Evolutionary conservation across 1,140 invertebrate genomes (phyloP).

Genomic region (Diprion similis): DNA sequence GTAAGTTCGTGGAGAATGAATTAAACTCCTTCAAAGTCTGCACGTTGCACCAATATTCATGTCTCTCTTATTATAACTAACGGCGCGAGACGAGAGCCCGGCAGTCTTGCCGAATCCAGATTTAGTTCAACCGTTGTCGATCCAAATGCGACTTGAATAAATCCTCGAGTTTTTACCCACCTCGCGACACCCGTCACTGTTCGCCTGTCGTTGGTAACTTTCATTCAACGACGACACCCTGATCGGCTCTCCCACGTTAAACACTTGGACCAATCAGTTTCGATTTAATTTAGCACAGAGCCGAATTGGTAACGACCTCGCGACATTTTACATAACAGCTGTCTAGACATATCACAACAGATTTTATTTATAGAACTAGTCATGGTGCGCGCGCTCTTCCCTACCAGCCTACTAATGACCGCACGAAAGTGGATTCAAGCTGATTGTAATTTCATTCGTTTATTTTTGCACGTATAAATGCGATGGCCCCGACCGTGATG

Average conservation of each 20-base stretch:
- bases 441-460: constrained; percentile 6
- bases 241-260: neutral
- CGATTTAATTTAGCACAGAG: constrained; percentile 7
- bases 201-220: neutral
- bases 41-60: too few relatives aligned
- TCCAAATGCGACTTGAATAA: too few relatives aligned
- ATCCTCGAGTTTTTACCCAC: too few relatives aligned
- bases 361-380: neutral
- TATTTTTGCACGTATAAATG: neutral
- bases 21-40: too few relatives aligned
- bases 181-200: neutral
- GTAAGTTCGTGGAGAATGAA: too few relatives aligned
- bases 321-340: constrained; percentile 6
- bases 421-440: neutral
- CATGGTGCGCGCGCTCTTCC: neutral
- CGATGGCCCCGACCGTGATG: too few relatives aligned
- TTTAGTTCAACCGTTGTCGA: too few relatives aligned
- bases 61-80: too few relatives aligned
- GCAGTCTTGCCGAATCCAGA: too few relatives aligned
- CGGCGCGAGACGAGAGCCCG: too few relatives aligned
- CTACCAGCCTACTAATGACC: neutral
- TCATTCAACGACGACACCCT: neutral
- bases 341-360: constrained; percentile 7
- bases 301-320: constrained; percentile 6
- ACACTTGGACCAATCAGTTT: neutral